Base-by-base conservation (phyloP, 2,797 vertebrate species). In the Schizothorax lantsangensis region DNA sequence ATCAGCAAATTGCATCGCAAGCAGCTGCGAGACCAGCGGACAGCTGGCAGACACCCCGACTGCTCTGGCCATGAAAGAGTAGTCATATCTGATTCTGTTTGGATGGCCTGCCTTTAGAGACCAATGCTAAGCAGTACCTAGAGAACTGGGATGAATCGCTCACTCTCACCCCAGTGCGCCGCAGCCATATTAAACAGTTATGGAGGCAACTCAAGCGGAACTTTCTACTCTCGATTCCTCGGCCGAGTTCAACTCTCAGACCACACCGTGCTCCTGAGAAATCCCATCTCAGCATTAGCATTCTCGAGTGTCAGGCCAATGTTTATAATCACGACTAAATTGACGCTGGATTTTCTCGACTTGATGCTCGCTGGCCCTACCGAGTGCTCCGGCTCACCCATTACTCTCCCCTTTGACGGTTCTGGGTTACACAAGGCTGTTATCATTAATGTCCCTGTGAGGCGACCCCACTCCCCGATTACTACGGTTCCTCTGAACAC, bases 381-480 rank as follows among this genome's bases (percentile, higher is more conserved):
- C 59, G 26, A 74, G 75, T 17, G 83, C 88, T 81, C 88, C 89
- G 81, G 80, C 74, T 6, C 2, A 72, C 84, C 90, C 92, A 93
- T 95, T 93, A 91, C 94, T 95, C 92, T 92, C 91, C 88, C 81
- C 64, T 77, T 88, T 94, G 94, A 95, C 93, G 93, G 92, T 95
- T 95, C 93, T 91, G 90, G 94, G 94, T 94, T 95, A 94, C 91
- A 91, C 91, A 92, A 83, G 91, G 91, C 87, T 85, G 84, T 92
- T 87, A 88, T 92, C 89, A 93, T 90, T 91, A 92, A 91, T 92
- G 89, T 88, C 80, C 81, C 86, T 38, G 84, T 54, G 71, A 78
- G 86, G 84, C 75, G 86, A 88, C 85, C 87, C 87, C 73, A 86
- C 86, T 90, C 72, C 84, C 30, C 71, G 62, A 84, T 88, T 88